Evolutionary conservation across 1,140 invertebrate species (phyloP).

Genomic region (Sinella curviseta): DNA sequence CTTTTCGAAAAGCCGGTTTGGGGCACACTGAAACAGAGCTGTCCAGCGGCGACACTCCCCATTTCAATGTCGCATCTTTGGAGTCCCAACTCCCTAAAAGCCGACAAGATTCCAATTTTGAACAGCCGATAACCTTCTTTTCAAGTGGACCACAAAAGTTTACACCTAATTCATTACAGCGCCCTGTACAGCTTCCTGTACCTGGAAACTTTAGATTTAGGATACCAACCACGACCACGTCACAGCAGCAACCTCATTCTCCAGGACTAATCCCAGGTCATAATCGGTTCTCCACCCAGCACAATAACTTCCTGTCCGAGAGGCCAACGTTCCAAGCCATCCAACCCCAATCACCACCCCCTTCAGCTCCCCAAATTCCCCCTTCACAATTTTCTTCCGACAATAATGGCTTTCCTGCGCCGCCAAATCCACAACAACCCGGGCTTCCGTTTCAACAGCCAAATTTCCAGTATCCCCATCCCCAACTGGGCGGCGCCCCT

Average conservation of each 20-base stretch:
- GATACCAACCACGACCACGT: no score
- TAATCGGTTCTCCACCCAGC: no score
- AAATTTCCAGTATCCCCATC: not conserved
- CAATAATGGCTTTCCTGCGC: not conserved
- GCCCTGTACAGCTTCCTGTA: not conserved
- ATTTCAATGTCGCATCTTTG: no score
- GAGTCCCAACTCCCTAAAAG: not conserved
- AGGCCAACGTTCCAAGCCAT: no score
- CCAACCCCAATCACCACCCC: not conserved
- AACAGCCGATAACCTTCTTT: not conserved
- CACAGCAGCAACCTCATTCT: no score
- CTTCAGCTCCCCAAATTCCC: not conserved
- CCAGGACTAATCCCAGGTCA: no score
- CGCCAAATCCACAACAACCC: not conserved
- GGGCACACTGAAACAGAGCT: no score
- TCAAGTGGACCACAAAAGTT: not conserved
- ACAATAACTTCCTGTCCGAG: no score
- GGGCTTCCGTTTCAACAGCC: not conserved
- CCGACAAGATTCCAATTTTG: not conserved
- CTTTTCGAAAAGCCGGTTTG: no score
- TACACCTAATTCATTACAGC: not conserved
- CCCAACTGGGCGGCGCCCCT: not conserved
- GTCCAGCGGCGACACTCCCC: no score
- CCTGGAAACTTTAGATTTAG: not conserved
- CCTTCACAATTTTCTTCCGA: not conserved